Base-by-base conservation (phyloP, 2,113 vertebrate species). In the Sturnira hondurensis region DNA sequence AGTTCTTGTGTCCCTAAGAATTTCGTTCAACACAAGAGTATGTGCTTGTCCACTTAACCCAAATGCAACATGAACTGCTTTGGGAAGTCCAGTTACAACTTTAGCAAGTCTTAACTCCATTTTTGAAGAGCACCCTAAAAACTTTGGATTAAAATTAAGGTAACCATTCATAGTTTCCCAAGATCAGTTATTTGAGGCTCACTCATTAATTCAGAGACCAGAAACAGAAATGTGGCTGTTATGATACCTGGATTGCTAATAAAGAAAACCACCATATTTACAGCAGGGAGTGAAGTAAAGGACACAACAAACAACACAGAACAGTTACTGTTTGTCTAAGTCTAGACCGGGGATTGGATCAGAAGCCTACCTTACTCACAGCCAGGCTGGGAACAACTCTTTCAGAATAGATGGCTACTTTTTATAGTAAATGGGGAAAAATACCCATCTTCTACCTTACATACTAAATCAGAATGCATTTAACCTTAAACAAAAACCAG, bases 121-220 rank as follows among this genome's bases (percentile, higher is more conserved):
- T 94, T 91, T 70, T 90, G 68, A 96, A 78, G 26, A 71, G 19
- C 31, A 94, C 12, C 38, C 47, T 41, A 22, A 78, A 92, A 90
- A 86, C 54, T 19, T 84, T 67, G 38, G 89, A 91, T 70, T 89
- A 89, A 73, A 81, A 87, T 82, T 28, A 86, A 89, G 31, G 45
- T 68, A 89, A 86, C 71, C 17, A 56, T 71, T 85, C n/a, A 1
- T 81, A 76, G 68, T 89, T 93, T 54, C 41, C 84, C 63, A 86
- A 58, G 19, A 45, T 86, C 67, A 88, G 36, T 93, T 68, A 81
- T 78, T n/a, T 84, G 63, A 94, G 54, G 36, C 33, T 92, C 33
- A 94, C 5, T 61, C 24, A 74, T 68, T 82, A n/a, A 41, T 47
- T 85, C 82, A 61, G 4, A 58, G 52, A 4, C 84, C 28, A 91